Conservation (phyloP, 2,113 vertebrate genomes). For the Oncorhynchus kisutch region DNA sequence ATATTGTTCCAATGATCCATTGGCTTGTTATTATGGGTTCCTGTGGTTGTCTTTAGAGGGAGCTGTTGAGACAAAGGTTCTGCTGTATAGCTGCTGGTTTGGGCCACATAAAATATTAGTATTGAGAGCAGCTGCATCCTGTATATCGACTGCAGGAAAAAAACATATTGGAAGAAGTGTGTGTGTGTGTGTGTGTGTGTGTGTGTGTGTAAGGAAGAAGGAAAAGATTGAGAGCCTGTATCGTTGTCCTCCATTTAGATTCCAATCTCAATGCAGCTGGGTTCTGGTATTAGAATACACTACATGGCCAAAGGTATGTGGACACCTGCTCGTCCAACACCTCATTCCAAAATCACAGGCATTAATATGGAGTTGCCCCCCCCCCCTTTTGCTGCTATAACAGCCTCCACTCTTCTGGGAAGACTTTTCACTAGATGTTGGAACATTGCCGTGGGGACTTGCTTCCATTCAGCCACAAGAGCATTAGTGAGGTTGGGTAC, state of each 20-base stretch:
- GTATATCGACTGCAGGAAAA: slow-evolving; percentile 66
- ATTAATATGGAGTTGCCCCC: too few relatives aligned
- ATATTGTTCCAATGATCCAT: background rate
- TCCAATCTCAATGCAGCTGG: slow-evolving; percentile 58
- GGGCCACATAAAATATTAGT: slow-evolving; percentile 30
- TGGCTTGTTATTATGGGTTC: background rate
- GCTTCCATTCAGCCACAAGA: too few relatives aligned
- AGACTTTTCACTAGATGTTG: too few relatives aligned
- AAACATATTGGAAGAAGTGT: slow-evolving; percentile 43
- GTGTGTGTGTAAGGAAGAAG: slow-evolving; percentile 15
- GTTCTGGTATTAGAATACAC: too few relatives aligned
- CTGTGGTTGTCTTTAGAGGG: slow-evolving; percentile 43
- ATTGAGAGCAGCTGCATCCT: slow-evolving; percentile 80
- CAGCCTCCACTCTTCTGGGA: too few relatives aligned
- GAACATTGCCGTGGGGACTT: too few relatives aligned
- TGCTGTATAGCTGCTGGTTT: slow-evolving; percentile 42
- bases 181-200: too few relatives aligned
- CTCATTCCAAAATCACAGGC: too few relatives aligned
- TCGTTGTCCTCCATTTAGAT: slow-evolving; percentile 66
- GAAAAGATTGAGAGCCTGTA: slow-evolving; percentile 38
- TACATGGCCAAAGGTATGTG: too few relatives aligned
- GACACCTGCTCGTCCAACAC: too few relatives aligned
- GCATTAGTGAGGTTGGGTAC: too few relatives aligned
- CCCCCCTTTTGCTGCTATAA: too few relatives aligned
- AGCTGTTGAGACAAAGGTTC: slow-evolving; percentile 47